phyloP scores from a whole-genome alignment of 2,113 vertebrate genomes.

The Caracal caracal region DNA sequence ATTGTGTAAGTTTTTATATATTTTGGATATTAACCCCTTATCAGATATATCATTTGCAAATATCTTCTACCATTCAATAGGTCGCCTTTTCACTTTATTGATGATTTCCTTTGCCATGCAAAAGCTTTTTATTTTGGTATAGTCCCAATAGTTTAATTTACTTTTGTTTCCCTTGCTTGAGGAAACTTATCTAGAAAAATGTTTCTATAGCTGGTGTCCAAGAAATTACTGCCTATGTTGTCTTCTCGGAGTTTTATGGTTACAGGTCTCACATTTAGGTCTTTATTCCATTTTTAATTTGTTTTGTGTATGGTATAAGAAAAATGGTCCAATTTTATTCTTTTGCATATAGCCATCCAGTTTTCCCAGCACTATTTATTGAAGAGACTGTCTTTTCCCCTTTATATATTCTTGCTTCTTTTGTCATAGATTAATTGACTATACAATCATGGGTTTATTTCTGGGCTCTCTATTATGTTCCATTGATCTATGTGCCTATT shows the following conservation, averaged over 20 bases:
- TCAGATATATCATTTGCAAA: neutral
- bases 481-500: neutral
- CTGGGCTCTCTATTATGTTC: neutral
- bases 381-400: neutral
- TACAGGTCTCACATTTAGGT: neutral
- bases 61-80: neutral
- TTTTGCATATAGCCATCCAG: neutral
- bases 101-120: neutral
- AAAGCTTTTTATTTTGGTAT: neutral
- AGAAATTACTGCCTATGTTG: neutral
- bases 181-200: neutral
- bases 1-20: neutral
- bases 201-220: neutral
- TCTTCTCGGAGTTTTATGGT: neutral
- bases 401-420: neutral
- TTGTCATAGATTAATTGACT: neutral
- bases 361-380: neutral
- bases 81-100: neutral
- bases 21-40: neutral
- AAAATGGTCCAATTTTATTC: neutral
- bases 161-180: neutral
- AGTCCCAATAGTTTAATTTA: neutral
- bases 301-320: neutral
- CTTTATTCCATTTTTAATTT: neutral
- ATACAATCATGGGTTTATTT: neutral